Percentiles rank a stretch among this genome's conserved stretches.
Conservation (phyloP, 1,140 invertebrate genomes). For the Ylistrum balloti region DNA sequence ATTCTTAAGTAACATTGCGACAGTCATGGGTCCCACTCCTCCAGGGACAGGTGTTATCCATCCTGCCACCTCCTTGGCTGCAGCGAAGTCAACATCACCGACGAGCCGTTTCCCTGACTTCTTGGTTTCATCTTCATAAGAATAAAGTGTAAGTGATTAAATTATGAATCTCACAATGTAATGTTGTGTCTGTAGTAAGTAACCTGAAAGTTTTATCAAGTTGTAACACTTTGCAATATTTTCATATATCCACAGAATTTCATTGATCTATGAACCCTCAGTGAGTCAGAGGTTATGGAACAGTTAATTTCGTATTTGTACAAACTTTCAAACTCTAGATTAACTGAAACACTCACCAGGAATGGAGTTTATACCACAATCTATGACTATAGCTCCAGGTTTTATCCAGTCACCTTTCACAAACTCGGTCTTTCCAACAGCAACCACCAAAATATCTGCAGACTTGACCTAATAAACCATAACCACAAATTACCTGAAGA, state of each 20-base stretch:
- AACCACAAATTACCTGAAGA: too few species aligned
- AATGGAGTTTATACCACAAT: constrained; percentile 98
- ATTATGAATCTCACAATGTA: too few species aligned
- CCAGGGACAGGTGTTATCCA: constrained; percentile 98
- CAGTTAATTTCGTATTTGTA: too few species aligned
- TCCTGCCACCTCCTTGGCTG: constrained; percentile 90
- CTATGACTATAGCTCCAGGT: constrained; percentile 99
- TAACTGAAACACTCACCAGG: constrained; percentile 91
- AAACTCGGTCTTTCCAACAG: constrained; percentile 94
- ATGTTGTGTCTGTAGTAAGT: too few species aligned
- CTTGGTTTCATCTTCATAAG: constrained; percentile 90
- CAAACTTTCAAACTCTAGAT: too few species aligned
- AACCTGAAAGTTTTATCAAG: too few species aligned
- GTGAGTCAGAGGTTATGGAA: too few species aligned
- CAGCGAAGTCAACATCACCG: constrained; percentile 96
- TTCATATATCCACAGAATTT: too few species aligned
- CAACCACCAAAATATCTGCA: constrained; percentile 98
- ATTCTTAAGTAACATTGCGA: constrained; percentile 98
- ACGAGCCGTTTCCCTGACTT: constrained; percentile 92
- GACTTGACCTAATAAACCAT: constrained; percentile 76
- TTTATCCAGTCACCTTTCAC: constrained; percentile 99
- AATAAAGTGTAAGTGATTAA: background rate
- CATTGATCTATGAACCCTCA: too few species aligned
- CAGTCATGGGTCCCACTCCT: constrained; percentile 99
- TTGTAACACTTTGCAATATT: too few species aligned